These are phyloP conservation scores for Gorsachius magnificus DNA, from an alignment of 2,797 vertebrate genomes.

Conservation along the genomic window DNA sequence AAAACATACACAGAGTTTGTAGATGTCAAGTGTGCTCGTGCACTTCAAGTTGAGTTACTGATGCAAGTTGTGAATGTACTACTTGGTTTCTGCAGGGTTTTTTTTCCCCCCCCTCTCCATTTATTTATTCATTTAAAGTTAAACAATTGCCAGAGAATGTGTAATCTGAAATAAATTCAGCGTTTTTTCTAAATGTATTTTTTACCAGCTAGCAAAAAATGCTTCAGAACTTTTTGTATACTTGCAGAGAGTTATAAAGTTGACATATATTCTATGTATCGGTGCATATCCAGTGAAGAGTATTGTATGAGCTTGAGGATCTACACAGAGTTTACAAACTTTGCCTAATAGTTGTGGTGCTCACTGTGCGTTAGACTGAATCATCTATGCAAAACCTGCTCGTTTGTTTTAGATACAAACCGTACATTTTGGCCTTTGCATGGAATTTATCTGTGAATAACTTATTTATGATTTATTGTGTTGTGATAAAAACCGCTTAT, in stretches of 20 bases:
- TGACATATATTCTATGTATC: neutral
- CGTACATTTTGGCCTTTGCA: neutral
- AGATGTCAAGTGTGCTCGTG: accelerated
- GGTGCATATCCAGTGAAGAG: neutral
- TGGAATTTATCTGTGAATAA: neutral
- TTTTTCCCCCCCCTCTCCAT: accelerated
- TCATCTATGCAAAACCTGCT: neutral
- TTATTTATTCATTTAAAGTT: neutral
- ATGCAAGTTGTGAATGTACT: neutral
- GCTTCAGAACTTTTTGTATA: neutral
- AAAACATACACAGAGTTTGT: neutral
- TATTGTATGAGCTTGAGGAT: neutral
- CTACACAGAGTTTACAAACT: neutral
- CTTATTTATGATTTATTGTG: neutral
- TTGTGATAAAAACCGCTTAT: neutral
- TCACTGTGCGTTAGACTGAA: neutral
- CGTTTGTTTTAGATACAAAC: neutral
- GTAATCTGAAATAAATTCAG: neutral
- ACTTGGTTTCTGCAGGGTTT: neutral
- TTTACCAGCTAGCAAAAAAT: neutral
- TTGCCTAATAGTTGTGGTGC: neutral
- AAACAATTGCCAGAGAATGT: neutral
- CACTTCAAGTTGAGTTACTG: neutral
- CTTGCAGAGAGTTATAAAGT: neutral
- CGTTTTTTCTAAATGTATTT: neutral